Conservation (phyloP, 1,140 invertebrate species). For the Panagrolaimus sp. region DNA sequence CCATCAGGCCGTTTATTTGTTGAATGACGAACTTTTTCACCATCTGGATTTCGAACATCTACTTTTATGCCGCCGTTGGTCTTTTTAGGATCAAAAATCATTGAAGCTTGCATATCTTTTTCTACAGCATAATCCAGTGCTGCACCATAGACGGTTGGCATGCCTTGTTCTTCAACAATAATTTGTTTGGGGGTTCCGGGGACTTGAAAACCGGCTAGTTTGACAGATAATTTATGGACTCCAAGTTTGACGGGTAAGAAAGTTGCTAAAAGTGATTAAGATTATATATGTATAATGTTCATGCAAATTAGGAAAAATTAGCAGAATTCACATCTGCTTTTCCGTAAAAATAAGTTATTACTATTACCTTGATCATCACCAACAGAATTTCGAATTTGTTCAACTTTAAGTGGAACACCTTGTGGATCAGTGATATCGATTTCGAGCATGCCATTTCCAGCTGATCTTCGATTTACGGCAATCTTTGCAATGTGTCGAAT, state of each 20-base stretch:
- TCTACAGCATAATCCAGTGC: slow-evolving; percentile 57
- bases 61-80: slow-evolving; percentile 58
- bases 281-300: too few species aligned
- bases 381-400: slow-evolving; percentile 68
- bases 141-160: slow-evolving; percentile 65
- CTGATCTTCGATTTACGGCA: slow-evolving; percentile 46
- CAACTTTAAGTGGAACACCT: slow-evolving; percentile 76
- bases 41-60: slow-evolving; percentile 42
- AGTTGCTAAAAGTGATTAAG: slow-evolving; percentile 65
- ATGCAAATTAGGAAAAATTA: neutral
- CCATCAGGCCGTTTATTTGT: slow-evolving; percentile 40
- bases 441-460: slow-evolving; percentile 73
- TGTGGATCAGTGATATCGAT: slow-evolving; percentile 79
- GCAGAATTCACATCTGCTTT: too few species aligned
- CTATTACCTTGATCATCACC: slow-evolving; percentile 64
- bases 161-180: slow-evolving; percentile 66
- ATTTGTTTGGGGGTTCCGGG: slow-evolving; percentile 65
- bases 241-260: slow-evolving; percentile 80
- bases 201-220: slow-evolving; percentile 72
- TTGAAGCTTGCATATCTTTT: slow-evolving; percentile 59
- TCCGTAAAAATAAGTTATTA: too few species aligned
- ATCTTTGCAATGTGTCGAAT: slow-evolving; percentile 60
- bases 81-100: slow-evolving; percentile 61
- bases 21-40: slow-evolving; percentile 33
- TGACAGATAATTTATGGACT: slow-evolving; percentile 78